Base-by-base conservation (phyloP, 2,888 invertebrate species). In the Eretmocerus hayati region DNA sequence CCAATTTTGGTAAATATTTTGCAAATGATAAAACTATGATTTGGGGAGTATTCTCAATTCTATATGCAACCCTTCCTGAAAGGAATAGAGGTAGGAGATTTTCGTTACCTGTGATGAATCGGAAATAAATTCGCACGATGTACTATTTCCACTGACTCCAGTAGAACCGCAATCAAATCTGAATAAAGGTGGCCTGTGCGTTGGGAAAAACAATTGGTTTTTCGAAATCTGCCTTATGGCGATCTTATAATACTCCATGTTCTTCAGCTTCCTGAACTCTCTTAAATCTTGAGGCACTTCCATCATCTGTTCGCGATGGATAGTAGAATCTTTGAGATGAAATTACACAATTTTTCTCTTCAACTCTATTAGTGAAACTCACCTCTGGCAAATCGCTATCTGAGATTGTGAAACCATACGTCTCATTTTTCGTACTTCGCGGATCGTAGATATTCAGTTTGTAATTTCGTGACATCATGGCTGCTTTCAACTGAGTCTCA, bases 141-240 rank as follows among this genome's bases (percentile, higher is more conserved):
- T 37, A 22, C 4, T 11, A 32, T 36, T 43, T 18, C 36, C 42
- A 6, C 11, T 26, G 13, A 30, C 23, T 5, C 16, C 35, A n/a
- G 4, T 11, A 5, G 5, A 6, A 1, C 16, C 30, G 41, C 49
- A 55, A 5, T 35, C 44, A 41, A 65, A 65, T 0, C 55, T 48
- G 37, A 66, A 65, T 22, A 60, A 54, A 52, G 65, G 81, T 15
- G 83, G 62, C 20, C 74, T 73, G 5, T 76, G 74, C 1, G 81
- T 75, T 2, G 85, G 85, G 59, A 84, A 84, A 66, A 79, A 85
- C 53, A 79, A 73, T 46, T 73, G 66, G 32, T 68, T 71, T 26
- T 74, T 73, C 0, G 80, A 77, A 5, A 83, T 61, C 63, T 74
- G 77, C 13, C 81, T 74, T 35, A 83, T 73, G 0, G 79, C 75